A percentile compares a stretch with the other conserved stretches of the same genome.
Evolutionary conservation across 2,113 vertebrate species (phyloP).

Genomic region (Struthio camelus): DNA sequence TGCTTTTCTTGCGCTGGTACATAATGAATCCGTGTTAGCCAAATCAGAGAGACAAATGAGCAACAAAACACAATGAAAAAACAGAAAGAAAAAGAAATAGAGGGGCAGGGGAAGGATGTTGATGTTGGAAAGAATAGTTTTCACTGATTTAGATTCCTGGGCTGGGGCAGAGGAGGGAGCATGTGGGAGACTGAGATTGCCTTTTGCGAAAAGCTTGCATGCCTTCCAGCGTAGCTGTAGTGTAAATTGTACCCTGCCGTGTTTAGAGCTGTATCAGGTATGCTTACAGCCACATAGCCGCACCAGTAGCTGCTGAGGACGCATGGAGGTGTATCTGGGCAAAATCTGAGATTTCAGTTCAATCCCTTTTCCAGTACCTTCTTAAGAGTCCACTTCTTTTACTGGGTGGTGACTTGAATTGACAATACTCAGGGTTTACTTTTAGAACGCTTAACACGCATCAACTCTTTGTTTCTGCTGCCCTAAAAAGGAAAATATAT

Average conservation of each 20-base stretch:
- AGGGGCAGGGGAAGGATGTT: not conserved
- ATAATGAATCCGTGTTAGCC: accelerated
- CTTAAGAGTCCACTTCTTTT: not conserved
- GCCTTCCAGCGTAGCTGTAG: accelerated
- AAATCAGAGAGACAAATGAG: not conserved
- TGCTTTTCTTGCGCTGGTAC: not conserved
- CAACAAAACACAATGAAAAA: not conserved
- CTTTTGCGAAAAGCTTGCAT: not conserved
- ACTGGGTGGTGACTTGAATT: not conserved
- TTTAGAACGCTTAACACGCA: not conserved
- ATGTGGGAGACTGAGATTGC: too few species aligned
- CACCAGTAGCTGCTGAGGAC: accelerated
- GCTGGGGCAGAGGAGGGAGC: not conserved
- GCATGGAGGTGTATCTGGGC: not conserved
- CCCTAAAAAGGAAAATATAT: not conserved
- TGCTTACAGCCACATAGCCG: not conserved
- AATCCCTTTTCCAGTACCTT: not conserved
- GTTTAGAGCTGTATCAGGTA: not conserved
- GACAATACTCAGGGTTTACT: not conserved
- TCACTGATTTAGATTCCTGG: not conserved
- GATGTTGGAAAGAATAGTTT: accelerated
- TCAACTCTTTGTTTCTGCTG: not conserved
- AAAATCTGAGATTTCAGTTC: not conserved
- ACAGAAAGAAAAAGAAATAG: not conserved
- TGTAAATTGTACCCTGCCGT: not conserved